These are phyloP conservation scores for Leptopilina drosophilae DNA, from an alignment of 2,888 invertebrate genomes.

Conservation along the genomic window DNA sequence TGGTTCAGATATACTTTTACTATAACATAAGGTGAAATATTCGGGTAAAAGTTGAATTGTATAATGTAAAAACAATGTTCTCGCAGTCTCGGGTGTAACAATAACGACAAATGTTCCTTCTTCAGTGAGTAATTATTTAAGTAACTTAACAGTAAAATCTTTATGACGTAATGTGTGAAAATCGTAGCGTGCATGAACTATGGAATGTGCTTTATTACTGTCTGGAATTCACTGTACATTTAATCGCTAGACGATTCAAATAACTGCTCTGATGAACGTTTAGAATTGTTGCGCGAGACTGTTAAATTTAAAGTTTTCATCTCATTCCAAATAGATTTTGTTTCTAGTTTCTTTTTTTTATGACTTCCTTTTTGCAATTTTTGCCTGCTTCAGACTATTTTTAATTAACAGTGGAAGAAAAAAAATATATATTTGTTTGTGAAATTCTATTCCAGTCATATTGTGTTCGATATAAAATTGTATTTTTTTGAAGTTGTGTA, in stretches of 20 bases:
- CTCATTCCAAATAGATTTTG: too few species aligned
- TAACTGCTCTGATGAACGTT: conserved; percentile 24
- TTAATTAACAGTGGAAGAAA: too few species aligned
- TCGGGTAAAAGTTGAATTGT: too few species aligned
- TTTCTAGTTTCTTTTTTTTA: too few species aligned
- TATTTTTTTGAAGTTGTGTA: neutral
- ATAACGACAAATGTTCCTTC: neutral
- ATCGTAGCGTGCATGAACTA: conserved; percentile 25
- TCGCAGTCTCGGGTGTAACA: neutral
- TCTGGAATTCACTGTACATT: conserved; percentile 29
- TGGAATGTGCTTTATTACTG: conserved; percentile 34
- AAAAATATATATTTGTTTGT: too few species aligned
- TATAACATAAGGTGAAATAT: too few species aligned
- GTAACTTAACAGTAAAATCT: conserved; percentile 20
- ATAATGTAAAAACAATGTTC: neutral
- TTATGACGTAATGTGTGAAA: conserved; percentile 28
- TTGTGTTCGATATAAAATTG: neutral
- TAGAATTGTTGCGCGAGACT: neutral
- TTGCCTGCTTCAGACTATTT: too few species aligned
- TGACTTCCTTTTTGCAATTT: too few species aligned
- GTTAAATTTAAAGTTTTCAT: too few species aligned
- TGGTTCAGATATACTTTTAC: too few species aligned
- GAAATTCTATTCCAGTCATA: too few species aligned
- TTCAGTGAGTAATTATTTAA: conserved; percentile 13
- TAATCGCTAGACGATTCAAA: neutral